Base-by-base conservation (phyloP, 2,888 invertebrate species). In the Mesorhabditis belari region DNA sequence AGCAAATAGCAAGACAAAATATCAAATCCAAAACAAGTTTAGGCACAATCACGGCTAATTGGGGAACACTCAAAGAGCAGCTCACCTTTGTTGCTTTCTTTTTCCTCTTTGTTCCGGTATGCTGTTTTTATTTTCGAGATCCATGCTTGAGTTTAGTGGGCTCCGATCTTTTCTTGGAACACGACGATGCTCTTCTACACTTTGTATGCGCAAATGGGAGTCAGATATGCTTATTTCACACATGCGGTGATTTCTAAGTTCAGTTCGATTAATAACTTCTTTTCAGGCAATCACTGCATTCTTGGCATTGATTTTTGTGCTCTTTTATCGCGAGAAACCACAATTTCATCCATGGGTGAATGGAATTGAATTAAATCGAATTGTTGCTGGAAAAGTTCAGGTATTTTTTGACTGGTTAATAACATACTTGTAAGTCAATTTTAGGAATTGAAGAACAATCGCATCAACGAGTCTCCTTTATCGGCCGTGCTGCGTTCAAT, bases 11-110 rank as follows among this genome's bases (percentile, higher is more conserved):
- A 35, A 35, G 17, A n/a, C n/a, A n/a, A n/a, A n/a, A n/a, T n/a
- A 12, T 35, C 17, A 35, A 35, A 35, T 35, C 35, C 17, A 35
- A 35, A 35, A 35, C 6, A 35, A 35, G n/a, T 35, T 35, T 75
- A 58, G 77, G 76, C 5, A 60, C 58, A 49, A 66, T 69, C 23
- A 61, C 73, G n/a, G 70, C 73, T 3, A 59, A 69, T 24, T 77
- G 77, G 77, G 76, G 70, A 19, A 66, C 73, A 2, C 59, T 77
- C 4, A 69, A 69, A 26, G 77, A 78, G 55, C 77, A 78, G 61
- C 62, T 75, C 12, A 57, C 64, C 6, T 77, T 77, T 62, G 44
- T 78, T 24, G 59, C 68, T 5, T 55, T 64, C 25, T 64, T 70
- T 54, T 60, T 77, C 50, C 52, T 68, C 57, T 71, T 74, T 44